Base-by-base conservation (phyloP, 2,888 invertebrate species). In the Scaptomyza parva region DNA sequence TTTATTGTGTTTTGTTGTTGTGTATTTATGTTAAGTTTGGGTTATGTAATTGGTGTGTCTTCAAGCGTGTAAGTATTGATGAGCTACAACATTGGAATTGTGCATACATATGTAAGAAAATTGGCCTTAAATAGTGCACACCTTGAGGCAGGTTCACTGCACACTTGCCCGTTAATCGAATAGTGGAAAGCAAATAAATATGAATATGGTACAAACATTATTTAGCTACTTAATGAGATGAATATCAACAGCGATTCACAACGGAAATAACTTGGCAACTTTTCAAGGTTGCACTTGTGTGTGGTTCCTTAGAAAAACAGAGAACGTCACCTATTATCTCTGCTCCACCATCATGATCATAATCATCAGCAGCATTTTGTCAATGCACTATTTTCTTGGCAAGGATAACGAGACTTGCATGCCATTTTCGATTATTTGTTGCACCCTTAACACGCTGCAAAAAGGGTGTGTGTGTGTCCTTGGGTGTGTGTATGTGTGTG, bases 311-410 rank as follows among this genome's bases (percentile, higher is more conserved):
- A 14, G 26, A 14, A 35, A 2, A 26, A 28, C 24, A 28, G 4
- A 17, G 41, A 35, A 24, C 60, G 48, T 55, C 52, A 41, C 50
- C 17, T 20, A 41, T 51, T 58, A 58, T 61, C 12, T 61, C 43
- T 44, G 68, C 57, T 44, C 28, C 41, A 45, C 7, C 39, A 35
- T 26, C 14, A 35, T 26, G 3, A 18, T 33, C 30, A 33, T 20
- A 18, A n/a, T 2, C 20, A 33, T 17, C 52, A 39, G 11, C 33
- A 33, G 22, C 66, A 54, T 60, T 50, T 70, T 55, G 52, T 50
- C 45, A 86, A 71, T 76, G 85, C 65, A 79, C 82, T 71, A 58
- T 85, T 79, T 82, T 70, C 48, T 73, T 78, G 79, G 75, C 86
- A 86, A 86, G 78, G 82, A 84, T 79, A 67, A 58, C 33, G 59